phyloP scores from a whole-genome alignment of 2,888 invertebrate species.

The Ophion slaviceki region DNA sequence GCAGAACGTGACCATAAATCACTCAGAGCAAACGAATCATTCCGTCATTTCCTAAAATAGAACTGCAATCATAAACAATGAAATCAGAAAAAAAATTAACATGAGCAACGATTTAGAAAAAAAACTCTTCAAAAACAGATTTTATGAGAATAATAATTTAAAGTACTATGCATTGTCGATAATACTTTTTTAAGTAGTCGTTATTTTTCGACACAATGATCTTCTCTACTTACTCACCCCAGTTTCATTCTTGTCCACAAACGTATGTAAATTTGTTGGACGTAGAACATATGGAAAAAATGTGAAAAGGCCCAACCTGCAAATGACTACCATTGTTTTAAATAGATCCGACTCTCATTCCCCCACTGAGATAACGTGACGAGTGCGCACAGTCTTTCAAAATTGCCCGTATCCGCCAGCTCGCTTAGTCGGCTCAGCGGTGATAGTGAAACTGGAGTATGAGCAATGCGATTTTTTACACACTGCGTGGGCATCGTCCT shows the following conservation, averaged over 20 bases:
- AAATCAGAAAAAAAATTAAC: too few relatives aligned
- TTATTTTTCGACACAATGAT: not conserved
- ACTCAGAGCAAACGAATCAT: too few relatives aligned
- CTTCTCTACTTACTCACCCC: not conserved
- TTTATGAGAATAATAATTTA: not conserved
- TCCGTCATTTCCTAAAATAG: too few relatives aligned
- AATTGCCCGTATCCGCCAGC: slow-evolving; percentile 32
- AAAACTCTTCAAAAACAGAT: not conserved
- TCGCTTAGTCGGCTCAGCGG: slow-evolving; percentile 4
- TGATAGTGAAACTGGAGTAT: slow-evolving; percentile 38
- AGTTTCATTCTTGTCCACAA: not conserved
- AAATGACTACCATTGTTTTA: not conserved
- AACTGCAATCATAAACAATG: too few relatives aligned
- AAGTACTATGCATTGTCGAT: not conserved
- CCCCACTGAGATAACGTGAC: not conserved
- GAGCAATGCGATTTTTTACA: slow-evolving; percentile 29
- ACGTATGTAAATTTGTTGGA: not conserved
- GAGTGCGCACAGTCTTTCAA: slow-evolving; percentile 16
- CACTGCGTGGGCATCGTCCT: slow-evolving; percentile 27
- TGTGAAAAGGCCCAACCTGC: not conserved
- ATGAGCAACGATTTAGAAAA: too few relatives aligned
- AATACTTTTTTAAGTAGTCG: not conserved
- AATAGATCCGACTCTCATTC: not conserved
- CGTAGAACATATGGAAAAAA: not conserved
- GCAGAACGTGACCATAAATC: too few relatives aligned